Evolutionary conservation across 2,888 invertebrate species (phyloP).

Genomic region (Plusia festucae): DNA sequence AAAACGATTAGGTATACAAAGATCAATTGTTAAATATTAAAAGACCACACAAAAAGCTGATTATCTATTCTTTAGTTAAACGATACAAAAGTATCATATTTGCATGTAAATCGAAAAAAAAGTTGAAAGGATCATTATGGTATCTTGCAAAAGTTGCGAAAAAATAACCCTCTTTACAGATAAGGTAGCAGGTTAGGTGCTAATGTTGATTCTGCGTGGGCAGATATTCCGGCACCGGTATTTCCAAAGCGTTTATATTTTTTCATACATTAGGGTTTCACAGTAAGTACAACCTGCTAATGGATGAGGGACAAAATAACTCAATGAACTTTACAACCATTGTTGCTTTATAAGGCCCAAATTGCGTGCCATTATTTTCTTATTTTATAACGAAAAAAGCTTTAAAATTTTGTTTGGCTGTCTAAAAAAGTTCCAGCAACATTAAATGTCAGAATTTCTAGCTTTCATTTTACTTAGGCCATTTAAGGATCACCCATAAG

Average conservation of each 20-base stretch:
- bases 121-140: constrained; percentile 8
- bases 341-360: background rate
- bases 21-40: constrained; percentile 21
- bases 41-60: background rate
- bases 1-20: constrained; percentile 5
- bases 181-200: constrained; percentile 6
- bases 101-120: constrained; percentile 11
- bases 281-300: background rate
- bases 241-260: background rate
- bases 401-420: background rate
- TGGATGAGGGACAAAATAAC: background rate
- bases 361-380: no score
- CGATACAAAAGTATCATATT: constrained; percentile 10
- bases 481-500: background rate
- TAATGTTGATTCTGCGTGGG: constrained; percentile 4
- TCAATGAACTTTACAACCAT: background rate
- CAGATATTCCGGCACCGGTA: background rate
- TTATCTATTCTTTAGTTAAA: background rate
- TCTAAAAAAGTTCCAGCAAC: no score
- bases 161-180: constrained; percentile 3
- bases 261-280: background rate
- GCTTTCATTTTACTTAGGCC: no score
- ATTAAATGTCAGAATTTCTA: no score
- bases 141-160: constrained; percentile 8
- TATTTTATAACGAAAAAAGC: no score